Evolutionary conservation across 2,797 vertebrate genomes (phyloP), one percentile per base, ranked within the genome.

Genomic region (Dryobates pubescens): DNA sequence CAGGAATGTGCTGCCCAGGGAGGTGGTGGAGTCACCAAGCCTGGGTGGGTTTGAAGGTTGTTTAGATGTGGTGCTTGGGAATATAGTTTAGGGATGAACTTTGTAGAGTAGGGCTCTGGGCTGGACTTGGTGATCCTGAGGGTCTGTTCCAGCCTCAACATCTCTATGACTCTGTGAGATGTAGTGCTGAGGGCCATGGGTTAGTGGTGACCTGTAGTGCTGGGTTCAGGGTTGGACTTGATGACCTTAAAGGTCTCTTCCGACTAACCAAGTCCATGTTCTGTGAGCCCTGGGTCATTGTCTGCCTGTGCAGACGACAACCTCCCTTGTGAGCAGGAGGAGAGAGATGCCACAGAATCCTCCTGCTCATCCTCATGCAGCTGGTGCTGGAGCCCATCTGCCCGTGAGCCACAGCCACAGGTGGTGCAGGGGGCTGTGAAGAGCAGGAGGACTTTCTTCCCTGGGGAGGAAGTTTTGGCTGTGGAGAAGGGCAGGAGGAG

Each of bases 281-380:
- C 24, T 26, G 13, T 53, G 34, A 20, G 19, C 7, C 57, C 4
- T 13, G 38, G 11, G 32, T 53, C 74, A 1, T 41, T 5, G 8
- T 49, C 57, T 18, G 0, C 68, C 15, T 53, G 38, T 1, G 1
- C 67, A 29, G n/a, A n/a, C n/a, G n/a, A n/a, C n/a, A n/a, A n/a
- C n/a, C 29, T 36, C 56, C 17, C 72, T 56, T 80, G 82, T 51
- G 34, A 43, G n/a, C 3, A 34, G 32, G 68, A 32, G 56, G 32
- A 58, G 45, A 71, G 51, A 38, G 38, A 38, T 38, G 12, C 38
- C 38, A 13, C 12, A 38, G 38, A 38, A 38, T 38, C 38, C 38
- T 47, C 45, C 45, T 47, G 45, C 17, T 47, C 17, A 47, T 18
- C 17, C 23, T 34, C 26, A 36, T 7, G 2, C 24, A 76, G 54